A percentile compares a stretch with the other conserved stretches of the same genome.
phyloP scores from a whole-genome alignment of 2,797 vertebrate genomes.

The Sebastes paucispinis region DNA sequence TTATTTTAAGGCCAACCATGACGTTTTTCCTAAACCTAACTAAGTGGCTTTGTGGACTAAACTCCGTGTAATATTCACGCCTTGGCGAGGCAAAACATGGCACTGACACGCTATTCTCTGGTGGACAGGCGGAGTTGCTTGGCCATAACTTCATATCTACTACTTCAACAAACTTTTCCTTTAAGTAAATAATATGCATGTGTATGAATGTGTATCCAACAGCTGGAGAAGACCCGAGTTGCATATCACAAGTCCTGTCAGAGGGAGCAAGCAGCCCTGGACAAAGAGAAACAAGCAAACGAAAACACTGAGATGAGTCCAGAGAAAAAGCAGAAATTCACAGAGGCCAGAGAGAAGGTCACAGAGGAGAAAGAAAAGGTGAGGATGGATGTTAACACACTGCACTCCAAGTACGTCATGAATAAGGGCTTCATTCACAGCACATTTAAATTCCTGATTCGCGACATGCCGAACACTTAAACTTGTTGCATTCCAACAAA shows the following conservation, averaged over 20 bases:
- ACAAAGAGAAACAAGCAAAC: conserved; percentile 81
- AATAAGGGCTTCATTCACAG: not conserved
- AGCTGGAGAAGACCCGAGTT: conserved; percentile 82
- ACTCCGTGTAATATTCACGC: too few species aligned
- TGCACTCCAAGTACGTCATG: not conserved
- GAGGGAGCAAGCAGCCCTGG: conserved; percentile 77
- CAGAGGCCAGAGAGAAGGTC: conserved; percentile 76
- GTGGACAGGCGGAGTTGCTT: too few species aligned
- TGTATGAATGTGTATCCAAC: conserved; percentile 38
- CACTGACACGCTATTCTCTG: too few species aligned
- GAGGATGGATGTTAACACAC: conserved; percentile 36
- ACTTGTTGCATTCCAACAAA: conserved; percentile 16
- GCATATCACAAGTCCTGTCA: conserved; percentile 84
- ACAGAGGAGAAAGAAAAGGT: conserved; percentile 82
- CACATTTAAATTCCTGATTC: conserved; percentile 18
- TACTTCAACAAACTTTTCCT: not conserved
- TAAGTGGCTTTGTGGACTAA: too few species aligned
- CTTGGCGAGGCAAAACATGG: too few species aligned
- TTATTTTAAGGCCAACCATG: too few species aligned
- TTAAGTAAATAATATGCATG: not conserved
- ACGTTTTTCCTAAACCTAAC: too few species aligned
- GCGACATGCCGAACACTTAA: not conserved
- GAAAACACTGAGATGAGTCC: conserved; percentile 77
- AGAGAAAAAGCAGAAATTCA: conserved; percentile 82
- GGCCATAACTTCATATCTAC: not conserved